Percentiles rank a stretch among this genome's conserved stretches.
phyloP scores from a whole-genome alignment of 2,113 vertebrate genomes.

The Physeter macrocephalus region DNA sequence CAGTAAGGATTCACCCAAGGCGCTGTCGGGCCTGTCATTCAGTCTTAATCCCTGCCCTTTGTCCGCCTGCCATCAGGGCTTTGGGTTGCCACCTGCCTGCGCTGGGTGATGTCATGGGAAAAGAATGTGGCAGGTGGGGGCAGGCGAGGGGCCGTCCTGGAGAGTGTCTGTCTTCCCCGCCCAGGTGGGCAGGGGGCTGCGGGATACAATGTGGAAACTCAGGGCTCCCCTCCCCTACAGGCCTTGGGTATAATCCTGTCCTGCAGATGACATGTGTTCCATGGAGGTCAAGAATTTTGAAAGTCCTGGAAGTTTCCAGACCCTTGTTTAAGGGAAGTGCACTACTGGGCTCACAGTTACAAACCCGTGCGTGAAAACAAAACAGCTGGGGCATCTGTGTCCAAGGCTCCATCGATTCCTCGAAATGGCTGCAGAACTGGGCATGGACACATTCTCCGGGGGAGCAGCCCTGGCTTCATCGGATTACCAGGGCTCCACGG shows the following conservation, averaged over 20 bases:
- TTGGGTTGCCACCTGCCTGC: conserved; percentile 37
- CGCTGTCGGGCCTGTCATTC: conserved; percentile 46
- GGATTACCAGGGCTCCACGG: not conserved
- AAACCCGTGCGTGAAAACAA: not conserved
- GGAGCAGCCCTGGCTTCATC: fast-evolving
- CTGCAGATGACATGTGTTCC: not conserved
- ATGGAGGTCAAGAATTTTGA: not conserved
- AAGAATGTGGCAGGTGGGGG: conserved; percentile 40
- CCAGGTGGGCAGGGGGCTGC: not conserved
- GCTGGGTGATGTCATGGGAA: conserved; percentile 25
- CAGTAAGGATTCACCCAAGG: not conserved
- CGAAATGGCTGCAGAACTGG: fast-evolving
- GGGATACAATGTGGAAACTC: not conserved
- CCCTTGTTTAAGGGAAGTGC: not conserved
- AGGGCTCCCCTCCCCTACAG: not conserved
- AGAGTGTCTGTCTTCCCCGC: not conserved
- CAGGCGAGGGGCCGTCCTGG: not conserved
- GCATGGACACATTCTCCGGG: fast-evolving
- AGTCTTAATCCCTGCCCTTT: conserved; percentile 65
- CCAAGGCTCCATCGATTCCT: not conserved
- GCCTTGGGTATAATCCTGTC: not conserved
- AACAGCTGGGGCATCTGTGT: not conserved
- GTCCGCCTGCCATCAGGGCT: conserved; percentile 46
- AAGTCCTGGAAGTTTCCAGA: not conserved
- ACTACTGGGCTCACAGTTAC: not conserved